These are phyloP conservation scores for Cirrhinus mrigala DNA, from an alignment of 2,797 vertebrate species.

Conservation along the genomic window DNA sequence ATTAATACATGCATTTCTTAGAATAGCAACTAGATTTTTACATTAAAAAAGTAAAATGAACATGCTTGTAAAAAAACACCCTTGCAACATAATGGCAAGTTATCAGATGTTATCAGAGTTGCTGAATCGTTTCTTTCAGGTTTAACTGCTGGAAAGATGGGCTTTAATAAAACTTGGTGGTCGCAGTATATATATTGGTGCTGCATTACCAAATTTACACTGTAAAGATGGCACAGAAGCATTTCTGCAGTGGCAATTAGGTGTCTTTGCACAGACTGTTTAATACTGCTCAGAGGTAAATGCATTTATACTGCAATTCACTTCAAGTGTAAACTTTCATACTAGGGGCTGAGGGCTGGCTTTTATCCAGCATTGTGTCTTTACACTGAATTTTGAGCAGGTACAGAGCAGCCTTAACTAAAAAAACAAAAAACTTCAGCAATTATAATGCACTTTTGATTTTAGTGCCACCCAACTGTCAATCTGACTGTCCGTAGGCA, in stretches of 20 bases:
- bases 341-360: background rate
- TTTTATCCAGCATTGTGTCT: background rate
- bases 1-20: background rate
- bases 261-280: background rate
- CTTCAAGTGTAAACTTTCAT: background rate
- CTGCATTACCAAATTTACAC: background rate
- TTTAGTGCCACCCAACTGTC: background rate
- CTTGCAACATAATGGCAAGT: background rate
- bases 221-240: background rate
- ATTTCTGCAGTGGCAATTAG: background rate
- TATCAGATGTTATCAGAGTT: background rate
- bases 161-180: background rate
- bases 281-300: background rate
- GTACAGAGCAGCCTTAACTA: no score
- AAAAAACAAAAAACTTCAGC: background rate
- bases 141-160: background rate
- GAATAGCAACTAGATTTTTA: background rate
- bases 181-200: background rate
- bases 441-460: background rate
- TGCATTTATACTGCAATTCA: background rate
- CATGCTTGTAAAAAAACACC: background rate
- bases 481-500: background rate
- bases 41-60: background rate
- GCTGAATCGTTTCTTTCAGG: background rate
- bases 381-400: background rate